A percentile compares a stretch with the other conserved stretches of the same genome.
phyloP scores from a whole-genome alignment of 2,113 vertebrate genomes.

The Accipiter virgatus region DNA sequence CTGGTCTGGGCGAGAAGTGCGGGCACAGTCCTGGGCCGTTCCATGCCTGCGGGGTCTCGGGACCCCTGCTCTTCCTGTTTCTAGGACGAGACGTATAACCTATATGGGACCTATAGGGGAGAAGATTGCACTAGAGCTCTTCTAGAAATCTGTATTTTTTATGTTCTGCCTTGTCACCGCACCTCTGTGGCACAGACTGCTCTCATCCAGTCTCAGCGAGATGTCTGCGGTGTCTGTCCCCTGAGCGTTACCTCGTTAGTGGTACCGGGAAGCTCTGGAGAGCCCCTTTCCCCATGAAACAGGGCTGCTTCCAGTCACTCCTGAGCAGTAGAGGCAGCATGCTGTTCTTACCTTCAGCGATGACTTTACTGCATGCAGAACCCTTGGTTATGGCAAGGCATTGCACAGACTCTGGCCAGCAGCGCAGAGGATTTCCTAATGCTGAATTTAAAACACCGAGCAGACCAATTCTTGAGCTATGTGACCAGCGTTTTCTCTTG shows the following conservation, averaged over 20 bases:
- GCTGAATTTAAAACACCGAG: background rate
- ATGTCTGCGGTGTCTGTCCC: background rate
- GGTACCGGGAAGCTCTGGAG: background rate
- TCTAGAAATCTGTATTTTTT: background rate
- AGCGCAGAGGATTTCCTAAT: background rate
- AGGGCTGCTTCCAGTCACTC: background rate
- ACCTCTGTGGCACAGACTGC: background rate
- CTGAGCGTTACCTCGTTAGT: accelerated
- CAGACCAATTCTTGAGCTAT: background rate
- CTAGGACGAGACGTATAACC: background rate
- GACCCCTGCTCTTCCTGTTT: background rate
- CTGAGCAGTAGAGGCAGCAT: background rate
- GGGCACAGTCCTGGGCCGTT: background rate
- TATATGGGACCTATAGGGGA: background rate
- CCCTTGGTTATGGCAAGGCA: background rate
- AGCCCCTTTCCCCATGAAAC: background rate
- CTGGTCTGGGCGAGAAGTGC: background rate
- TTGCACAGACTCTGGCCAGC: background rate
- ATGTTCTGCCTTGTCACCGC: background rate
- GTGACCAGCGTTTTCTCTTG: background rate
- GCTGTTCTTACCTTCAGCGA: background rate
- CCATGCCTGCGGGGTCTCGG: background rate
- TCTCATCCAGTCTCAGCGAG: background rate
- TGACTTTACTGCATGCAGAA: background rate
- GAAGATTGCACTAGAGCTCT: background rate